Evolutionary conservation across 1,140 invertebrate species (phyloP).

Genomic region (Nomia melanderi): DNA sequence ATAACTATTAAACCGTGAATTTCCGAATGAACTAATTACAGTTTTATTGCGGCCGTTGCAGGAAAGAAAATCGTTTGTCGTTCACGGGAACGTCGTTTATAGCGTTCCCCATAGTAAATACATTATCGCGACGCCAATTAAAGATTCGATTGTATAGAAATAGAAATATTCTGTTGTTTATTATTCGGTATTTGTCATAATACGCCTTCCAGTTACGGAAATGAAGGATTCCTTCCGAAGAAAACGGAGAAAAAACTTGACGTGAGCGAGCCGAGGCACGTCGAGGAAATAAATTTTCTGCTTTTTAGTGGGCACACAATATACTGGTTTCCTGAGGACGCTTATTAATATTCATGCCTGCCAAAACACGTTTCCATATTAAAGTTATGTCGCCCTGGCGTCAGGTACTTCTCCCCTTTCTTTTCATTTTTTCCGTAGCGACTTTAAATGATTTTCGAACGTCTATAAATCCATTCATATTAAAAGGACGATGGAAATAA

Average conservation of each 20-base stretch:
- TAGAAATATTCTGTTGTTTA: not conserved
- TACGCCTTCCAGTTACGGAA: not conserved
- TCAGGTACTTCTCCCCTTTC: not conserved
- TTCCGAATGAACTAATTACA: too few species aligned
- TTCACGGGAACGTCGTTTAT: too few species aligned
- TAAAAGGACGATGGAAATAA: too few species aligned
- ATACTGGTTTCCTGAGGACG: not conserved
- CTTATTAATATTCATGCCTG: slow-evolving; percentile 37
- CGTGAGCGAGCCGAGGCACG: not conserved
- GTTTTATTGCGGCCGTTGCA: too few species aligned
- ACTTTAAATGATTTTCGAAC: too few species aligned
- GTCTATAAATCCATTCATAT: too few species aligned
- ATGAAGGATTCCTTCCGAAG: not conserved
- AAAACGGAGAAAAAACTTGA: not conserved
- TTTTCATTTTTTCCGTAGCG: not conserved
- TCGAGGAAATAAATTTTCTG: slow-evolving; percentile 13
- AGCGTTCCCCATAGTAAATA: too few species aligned
- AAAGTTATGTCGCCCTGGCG: not conserved
- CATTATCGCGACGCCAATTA: too few species aligned
- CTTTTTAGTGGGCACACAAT: not conserved
- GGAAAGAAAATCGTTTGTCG: too few species aligned
- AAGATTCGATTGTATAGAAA: too few species aligned
- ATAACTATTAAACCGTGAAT: not conserved
- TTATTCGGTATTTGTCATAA: not conserved
- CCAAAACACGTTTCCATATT: slow-evolving; percentile 16